Base-by-base conservation (phyloP, 2,797 vertebrate genomes). In the Remorina albescens region DNA sequence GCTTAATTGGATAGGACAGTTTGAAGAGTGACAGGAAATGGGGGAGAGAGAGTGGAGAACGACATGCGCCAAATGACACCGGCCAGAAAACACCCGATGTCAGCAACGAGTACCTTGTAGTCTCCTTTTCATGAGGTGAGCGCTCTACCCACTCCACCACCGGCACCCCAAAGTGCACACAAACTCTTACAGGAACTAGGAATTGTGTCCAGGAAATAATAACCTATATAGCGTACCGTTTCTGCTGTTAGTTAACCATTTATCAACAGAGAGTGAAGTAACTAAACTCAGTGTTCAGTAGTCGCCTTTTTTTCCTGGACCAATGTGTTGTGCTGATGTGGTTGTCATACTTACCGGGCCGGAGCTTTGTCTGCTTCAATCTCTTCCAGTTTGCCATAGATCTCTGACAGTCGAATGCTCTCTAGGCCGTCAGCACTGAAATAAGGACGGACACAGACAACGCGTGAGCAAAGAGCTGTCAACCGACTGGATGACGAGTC, bases 321-420 rank as follows among this genome's bases (percentile, higher is more conserved):
- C 42, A 46, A 19, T 46, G n/a, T 16, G 3, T 6, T 49, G 3
- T 19, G 26, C 8, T 53, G 50, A 30, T 9, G 16, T 30, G 16
- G 74, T 44, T 64, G 55, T 37, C 15, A 46, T 69, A 25, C 46
- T 75, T 92, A 99, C 98, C 96, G 95, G 13, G 98, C 98, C 1
- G 98, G 98, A 0, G 98, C 98, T 85, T 99, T 99, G 89, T 99
- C 98, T 0, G 98, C 96, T 37, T 99, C 98, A 8, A 99, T 99
- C 92, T 99, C 98, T 81, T 99, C 98, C 88, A 99, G 89, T 64
- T 96, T 96, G 6, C 88, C 74, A 5, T 99, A 99, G 87, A 99
- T 95, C 91, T 98, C 97, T 0, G 97, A 94, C 25, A 99, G 93
- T 21, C 95, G 94, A 32, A 95, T 73, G 32, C 95, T 96, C 91